These are phyloP conservation scores for Corydoras maculifer DNA, from an alignment of 2,113 vertebrate species.

Conservation along the genomic window DNA sequence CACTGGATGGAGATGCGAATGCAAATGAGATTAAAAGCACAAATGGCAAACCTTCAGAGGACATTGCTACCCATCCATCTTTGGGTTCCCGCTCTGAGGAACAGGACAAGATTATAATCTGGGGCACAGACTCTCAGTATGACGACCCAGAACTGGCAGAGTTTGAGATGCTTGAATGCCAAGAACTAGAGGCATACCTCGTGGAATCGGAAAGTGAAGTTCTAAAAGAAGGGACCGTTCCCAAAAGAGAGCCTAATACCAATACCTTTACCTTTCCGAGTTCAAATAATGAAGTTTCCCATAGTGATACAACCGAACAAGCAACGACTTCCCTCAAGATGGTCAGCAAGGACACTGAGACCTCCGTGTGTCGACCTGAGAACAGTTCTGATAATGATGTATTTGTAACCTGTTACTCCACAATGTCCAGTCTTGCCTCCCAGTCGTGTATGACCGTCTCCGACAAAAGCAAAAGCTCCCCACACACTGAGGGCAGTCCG, in stretches of 20 bases:
- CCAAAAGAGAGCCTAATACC: too few relatives aligned
- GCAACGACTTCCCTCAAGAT: constrained; percentile 26
- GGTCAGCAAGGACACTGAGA: constrained; percentile 36
- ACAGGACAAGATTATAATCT: constrained; percentile 60
- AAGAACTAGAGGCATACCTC: constrained; percentile 63
- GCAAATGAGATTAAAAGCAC: too few relatives aligned
- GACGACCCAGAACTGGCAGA: constrained; percentile 69
- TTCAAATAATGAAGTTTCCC: constrained; percentile 28
- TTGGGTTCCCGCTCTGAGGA: constrained; percentile 42
- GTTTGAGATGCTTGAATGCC: constrained; percentile 72
- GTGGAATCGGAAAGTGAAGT: constrained; percentile 56
- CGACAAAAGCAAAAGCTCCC: constrained; percentile 40
- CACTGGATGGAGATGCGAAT: too few relatives aligned
- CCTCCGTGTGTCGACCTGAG: constrained; percentile 42
- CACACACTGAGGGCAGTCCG: constrained; percentile 14
- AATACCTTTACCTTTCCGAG: too few relatives aligned
- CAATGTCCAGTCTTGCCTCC: constrained; percentile 53
- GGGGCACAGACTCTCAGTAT: constrained; percentile 62
- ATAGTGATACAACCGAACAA: constrained; percentile 7
- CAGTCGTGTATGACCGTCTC: constrained; percentile 46
- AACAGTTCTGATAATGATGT: constrained; percentile 61
- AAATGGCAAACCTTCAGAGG: too few relatives aligned
- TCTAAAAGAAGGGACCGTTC: constrained; percentile 31
- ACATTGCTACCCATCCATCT: constrained; percentile 22
- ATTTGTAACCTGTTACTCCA: constrained; percentile 63